Evolutionary conservation across 2,113 vertebrate genomes (phyloP).

Genomic region (Siphamia tubifer): DNA sequence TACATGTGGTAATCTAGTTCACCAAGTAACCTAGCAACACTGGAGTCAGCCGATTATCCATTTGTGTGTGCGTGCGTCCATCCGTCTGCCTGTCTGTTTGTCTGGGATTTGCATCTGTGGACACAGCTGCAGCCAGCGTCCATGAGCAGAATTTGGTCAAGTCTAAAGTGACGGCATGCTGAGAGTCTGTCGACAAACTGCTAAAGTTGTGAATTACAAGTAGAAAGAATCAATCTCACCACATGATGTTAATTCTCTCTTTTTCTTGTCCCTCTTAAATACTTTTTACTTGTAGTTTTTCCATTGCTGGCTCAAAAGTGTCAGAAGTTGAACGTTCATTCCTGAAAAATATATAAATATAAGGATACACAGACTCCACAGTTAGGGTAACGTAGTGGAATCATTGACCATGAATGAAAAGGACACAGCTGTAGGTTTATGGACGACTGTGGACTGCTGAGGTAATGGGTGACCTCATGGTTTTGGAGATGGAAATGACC

Average conservation of each 20-base stretch:
- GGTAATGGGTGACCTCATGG: too few relatives aligned
- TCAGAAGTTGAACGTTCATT: too few relatives aligned
- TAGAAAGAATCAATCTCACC: neutral
- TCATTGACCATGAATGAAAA: too few relatives aligned
- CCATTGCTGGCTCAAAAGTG: too few relatives aligned
- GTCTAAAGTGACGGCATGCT: neutral
- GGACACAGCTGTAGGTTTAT: too few relatives aligned
- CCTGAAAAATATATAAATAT: too few relatives aligned
- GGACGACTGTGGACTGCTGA: too few relatives aligned
- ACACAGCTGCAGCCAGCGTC: conserved; percentile 1
- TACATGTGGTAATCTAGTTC: conserved; percentile 73
- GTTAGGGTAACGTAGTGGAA: too few relatives aligned
- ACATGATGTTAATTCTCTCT: conserved; percentile 7
- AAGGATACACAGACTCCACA: too few relatives aligned
- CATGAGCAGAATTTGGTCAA: neutral
- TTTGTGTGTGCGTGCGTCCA: conserved; percentile 8
- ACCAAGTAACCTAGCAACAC: conserved; percentile 78
- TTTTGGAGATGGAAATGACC: too few relatives aligned
- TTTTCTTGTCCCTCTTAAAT: neutral
- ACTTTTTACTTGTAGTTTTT: neutral
- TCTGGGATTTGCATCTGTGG: conserved; percentile 47
- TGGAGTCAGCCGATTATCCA: conserved; percentile 54
- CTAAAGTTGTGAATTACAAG: conserved; percentile 1
- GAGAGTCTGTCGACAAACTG: neutral
- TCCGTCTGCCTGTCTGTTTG: neutral